Evolutionary conservation across 2,113 vertebrate species (phyloP).

Genomic region (Chaetorhynchus papuensis): DNA sequence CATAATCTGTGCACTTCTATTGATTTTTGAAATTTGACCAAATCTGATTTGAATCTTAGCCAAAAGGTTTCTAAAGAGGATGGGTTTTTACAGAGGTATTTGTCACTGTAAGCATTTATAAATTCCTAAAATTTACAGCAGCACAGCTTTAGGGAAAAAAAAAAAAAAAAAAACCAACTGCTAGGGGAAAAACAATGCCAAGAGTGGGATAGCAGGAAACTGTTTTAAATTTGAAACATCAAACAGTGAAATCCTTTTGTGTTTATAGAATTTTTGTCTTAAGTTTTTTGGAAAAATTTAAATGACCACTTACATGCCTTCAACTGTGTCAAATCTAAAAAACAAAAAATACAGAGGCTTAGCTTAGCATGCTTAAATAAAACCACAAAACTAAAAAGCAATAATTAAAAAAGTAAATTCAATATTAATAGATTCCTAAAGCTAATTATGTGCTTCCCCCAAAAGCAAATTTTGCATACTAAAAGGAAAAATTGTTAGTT

Average conservation of each 20-base stretch:
- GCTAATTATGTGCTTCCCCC: conserved; percentile 24
- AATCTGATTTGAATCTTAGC: neutral
- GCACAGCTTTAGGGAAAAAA: neutral
- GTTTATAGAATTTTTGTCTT: conserved; percentile 33
- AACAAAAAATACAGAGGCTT: conserved; percentile 82
- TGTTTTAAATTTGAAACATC: conserved; percentile 49
- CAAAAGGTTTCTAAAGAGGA: neutral
- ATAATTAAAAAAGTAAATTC: conserved; percentile 54
- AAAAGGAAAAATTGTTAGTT: conserved; percentile 28
- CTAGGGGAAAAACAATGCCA: neutral
- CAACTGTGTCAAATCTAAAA: conserved; percentile 92
- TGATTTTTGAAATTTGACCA: neutral
- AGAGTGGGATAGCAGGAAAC: neutral
- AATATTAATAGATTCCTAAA: conserved; percentile 44
- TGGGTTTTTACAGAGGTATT: neutral
- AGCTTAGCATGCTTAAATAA: conserved; percentile 86
- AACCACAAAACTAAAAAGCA: conserved; percentile 74
- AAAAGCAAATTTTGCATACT: conserved; percentile 33
- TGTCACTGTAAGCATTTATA: conserved; percentile 4
- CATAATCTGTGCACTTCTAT: neutral
- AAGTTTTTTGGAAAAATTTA: conserved; percentile 71
- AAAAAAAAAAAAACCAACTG: neutral
- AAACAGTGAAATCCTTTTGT: conserved; percentile 47
- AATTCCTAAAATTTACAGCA: neutral
- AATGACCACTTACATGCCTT: conserved; percentile 94